A percentile compares a stretch with the other conserved stretches of the same genome.
phyloP scores from a whole-genome alignment of 2,113 vertebrate species.

The Uria lomvia region DNA sequence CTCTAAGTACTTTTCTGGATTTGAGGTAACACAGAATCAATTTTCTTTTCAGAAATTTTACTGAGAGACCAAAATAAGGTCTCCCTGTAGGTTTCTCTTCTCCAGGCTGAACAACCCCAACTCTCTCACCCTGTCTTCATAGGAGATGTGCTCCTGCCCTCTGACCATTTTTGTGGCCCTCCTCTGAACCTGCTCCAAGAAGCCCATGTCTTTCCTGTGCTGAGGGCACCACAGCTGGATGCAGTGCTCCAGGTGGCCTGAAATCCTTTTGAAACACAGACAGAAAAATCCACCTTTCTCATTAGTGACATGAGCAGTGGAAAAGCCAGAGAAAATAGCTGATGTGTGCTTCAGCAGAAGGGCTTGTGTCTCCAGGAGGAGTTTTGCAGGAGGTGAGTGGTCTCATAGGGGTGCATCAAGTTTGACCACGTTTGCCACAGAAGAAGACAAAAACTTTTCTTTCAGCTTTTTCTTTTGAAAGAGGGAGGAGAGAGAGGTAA shows the following conservation, averaged over 20 bases:
- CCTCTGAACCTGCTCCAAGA: neutral
- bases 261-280: neutral
- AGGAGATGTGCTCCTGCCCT: neutral
- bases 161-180: neutral
- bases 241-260: neutral
- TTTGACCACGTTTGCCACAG: rapidly evolving
- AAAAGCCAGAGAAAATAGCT: neutral
- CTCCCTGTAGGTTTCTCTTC: neutral
- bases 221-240: neutral
- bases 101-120: neutral
- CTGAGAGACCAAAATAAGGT: neutral
- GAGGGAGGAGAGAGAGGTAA: neutral
- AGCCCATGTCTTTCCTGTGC: neutral
- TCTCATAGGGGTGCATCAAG: rapidly evolving
- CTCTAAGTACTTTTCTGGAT: neutral
- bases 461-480: neutral
- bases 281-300: neutral
- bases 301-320: neutral
- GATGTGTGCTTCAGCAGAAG: neutral
- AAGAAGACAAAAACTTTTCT: neutral
- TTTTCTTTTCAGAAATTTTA: neutral
- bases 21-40: neutral
- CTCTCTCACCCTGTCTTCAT: neutral
- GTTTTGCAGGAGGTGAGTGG: neutral
- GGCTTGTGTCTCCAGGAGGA: neutral